Base-by-base conservation (phyloP, 2,113 vertebrate species). In the Nothobranchius furzeri region DNA sequence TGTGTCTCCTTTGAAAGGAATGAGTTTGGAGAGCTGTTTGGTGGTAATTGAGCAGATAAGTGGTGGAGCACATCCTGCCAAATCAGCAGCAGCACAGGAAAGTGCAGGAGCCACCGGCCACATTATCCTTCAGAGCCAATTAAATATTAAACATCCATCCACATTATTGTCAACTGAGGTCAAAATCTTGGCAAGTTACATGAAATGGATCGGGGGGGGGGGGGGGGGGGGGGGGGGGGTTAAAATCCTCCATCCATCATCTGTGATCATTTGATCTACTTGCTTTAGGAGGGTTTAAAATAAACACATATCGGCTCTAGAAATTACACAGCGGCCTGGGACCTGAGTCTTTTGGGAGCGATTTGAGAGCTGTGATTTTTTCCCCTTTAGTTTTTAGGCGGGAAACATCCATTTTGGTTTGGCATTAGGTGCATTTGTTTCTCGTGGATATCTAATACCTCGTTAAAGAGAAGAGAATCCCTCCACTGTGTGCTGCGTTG, bases 91-190 rank as follows among this genome's bases (percentile, higher is more conserved):
- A 69, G 69, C 48, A 55, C 76, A 81, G 82, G 80, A 70, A 71
- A 63, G 51, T 47, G 60, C 68, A 11, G 67, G 55, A 60, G 66
- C 67, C 45, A 25, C 25, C 2, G 20, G 72, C 73, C 75, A 47
- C 78, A 87, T 83, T 79, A 81, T 47, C 46, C 76, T 55, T 53
- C 20, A 46, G 55, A 55, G 73, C 68, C 36, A 61, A 82, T 90
- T 71, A 89, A 90, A 88, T 88, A 89, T 88, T 84, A 69, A 89
- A 81, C 60, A 83, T 82, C 60, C 49, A 64, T 82, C 70, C 51
- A 71, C 56, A 55, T 81, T 83, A 82, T 75, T 73, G 71, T 72
- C 59, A 68, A 59, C 66, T 9, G 8, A 78, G 70, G 70, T 80
- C 36, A 66, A 76, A 78, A 82, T 52, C 51, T 52, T 57, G 40